Percentiles rank a stretch among this genome's conserved stretches.
Evolutionary conservation across 2,888 invertebrate species (phyloP).

Genomic region (Xiphydria camelus): DNA sequence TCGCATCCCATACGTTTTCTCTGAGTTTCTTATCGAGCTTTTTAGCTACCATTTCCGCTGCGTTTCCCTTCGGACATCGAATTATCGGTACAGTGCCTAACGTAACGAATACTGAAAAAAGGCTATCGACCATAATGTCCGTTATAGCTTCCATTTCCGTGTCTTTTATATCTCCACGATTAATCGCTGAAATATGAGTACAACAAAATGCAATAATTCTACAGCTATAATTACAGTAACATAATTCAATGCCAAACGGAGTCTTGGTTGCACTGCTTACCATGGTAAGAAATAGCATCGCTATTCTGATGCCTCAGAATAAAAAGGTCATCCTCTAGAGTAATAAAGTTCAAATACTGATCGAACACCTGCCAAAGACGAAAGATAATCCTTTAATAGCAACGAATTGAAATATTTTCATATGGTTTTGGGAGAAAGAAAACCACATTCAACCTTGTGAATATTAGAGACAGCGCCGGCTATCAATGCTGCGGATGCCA

Average conservation of each 20-base stretch:
- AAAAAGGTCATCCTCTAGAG: constrained; percentile 97
- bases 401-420: constrained; percentile 14
- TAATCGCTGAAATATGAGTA: constrained; percentile 70
- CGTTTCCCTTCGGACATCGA: constrained; percentile 90
- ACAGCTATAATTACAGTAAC: constrained; percentile 5
- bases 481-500: constrained; percentile 90
- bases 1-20: constrained; percentile 94
- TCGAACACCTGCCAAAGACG: constrained; percentile 76
- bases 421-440: no score
- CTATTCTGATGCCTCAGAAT: constrained; percentile 90
- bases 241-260: no score
- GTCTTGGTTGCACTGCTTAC: constrained; percentile 58
- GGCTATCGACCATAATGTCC: constrained; percentile 92
- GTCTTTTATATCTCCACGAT: constrained; percentile 91
- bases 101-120: constrained; percentile 98
- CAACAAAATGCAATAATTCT: constrained; percentile 12
- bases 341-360: constrained; percentile 98
- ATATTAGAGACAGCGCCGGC: constrained; percentile 89
- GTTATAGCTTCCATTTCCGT: constrained; percentile 93
- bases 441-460: no score
- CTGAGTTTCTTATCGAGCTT: constrained; percentile 95
- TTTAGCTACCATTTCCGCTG: constrained; percentile 97
- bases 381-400: not conserved
- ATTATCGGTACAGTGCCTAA: constrained; percentile 72
- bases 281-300: constrained; percentile 89